Conservation (phyloP, 2,113 vertebrate genomes). For the Xenus cinereus region DNA sequence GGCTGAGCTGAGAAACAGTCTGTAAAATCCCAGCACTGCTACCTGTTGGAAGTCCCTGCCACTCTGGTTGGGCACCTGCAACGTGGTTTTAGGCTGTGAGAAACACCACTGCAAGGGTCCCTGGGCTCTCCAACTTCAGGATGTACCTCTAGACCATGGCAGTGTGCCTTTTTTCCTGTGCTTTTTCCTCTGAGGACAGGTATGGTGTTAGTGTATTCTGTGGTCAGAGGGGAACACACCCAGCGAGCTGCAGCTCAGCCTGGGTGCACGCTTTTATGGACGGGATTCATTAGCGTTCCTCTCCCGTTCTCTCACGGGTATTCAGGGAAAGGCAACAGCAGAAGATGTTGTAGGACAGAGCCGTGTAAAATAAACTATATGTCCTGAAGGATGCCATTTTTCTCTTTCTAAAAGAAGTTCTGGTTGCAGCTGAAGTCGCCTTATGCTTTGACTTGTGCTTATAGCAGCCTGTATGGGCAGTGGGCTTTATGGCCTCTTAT, state of each 20-base stretch:
- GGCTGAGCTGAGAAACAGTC: background rate
- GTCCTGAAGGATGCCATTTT: background rate
- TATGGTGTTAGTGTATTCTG: background rate
- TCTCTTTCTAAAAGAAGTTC: background rate
- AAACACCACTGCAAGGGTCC: background rate
- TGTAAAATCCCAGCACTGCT: background rate
- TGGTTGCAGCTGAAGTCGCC: background rate
- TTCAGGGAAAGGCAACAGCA: background rate
- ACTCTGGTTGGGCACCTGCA: background rate
- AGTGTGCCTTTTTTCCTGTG: background rate
- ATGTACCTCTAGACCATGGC: background rate
- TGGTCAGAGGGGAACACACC: background rate
- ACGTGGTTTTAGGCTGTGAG: background rate
- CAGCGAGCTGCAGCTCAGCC: background rate
- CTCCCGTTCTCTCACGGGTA: background rate
- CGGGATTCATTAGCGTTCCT: background rate
- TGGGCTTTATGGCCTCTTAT: background rate
- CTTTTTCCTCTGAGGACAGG: background rate
- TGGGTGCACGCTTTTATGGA: background rate
- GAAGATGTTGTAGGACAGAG: background rate
- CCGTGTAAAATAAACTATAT: background rate
- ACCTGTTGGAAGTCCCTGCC: background rate
- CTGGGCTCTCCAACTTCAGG: background rate
- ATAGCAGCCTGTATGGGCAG: background rate
- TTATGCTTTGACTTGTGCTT: background rate